These are phyloP conservation scores for Drosophila truncata DNA, from an alignment of 1,140 invertebrate genomes.

Conservation along the genomic window DNA sequence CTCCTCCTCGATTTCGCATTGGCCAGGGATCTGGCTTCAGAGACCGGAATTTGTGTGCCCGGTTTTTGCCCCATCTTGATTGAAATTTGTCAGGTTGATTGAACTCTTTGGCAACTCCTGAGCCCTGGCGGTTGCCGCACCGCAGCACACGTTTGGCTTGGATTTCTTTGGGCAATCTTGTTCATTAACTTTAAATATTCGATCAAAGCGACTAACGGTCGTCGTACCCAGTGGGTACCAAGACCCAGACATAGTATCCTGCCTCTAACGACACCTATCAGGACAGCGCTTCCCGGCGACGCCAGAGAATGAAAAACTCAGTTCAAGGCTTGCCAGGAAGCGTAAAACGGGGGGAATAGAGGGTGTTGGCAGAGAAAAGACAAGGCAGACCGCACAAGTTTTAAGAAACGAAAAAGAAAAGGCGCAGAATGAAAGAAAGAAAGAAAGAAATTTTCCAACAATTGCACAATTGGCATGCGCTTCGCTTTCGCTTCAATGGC, in stretches of 20 bases:
- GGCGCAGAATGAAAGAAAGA: background rate
- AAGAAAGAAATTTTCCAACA: slow-evolving; percentile 71
- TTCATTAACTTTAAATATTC: slow-evolving; percentile 80
- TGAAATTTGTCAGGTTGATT: slow-evolving; percentile 76
- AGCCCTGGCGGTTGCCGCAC: slow-evolving; percentile 43
- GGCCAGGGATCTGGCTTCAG: slow-evolving; percentile 6
- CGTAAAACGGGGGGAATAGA: slow-evolving; percentile 25
- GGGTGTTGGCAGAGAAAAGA: slow-evolving; percentile 7
- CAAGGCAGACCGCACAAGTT: slow-evolving; percentile 70
- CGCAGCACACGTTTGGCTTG: slow-evolving; percentile 18
- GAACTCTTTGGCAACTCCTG: slow-evolving; percentile 55
- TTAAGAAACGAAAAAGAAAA: slow-evolving; percentile 42
- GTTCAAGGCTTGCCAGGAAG: slow-evolving; percentile 46
- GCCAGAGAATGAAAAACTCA: slow-evolving; percentile 44
- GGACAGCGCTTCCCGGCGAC: slow-evolving; percentile 28
- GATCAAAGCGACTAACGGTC: slow-evolving; percentile 64
- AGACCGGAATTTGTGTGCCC: slow-evolving; percentile 29
- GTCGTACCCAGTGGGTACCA: background rate
- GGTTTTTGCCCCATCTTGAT: slow-evolving; percentile 67
- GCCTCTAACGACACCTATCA: slow-evolving; percentile 64
- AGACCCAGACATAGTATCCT: slow-evolving; percentile 2
- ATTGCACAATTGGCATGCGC: slow-evolving; percentile 77
- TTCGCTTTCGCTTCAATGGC: slow-evolving; percentile 67
- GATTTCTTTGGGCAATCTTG: slow-evolving; percentile 50
- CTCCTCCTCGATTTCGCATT: slow-evolving; percentile 26